Evolutionary conservation across 37 sponge, comb jelly and placozoan genomes (phyloP).

Genomic region (Oopsacas minuta): DNA sequence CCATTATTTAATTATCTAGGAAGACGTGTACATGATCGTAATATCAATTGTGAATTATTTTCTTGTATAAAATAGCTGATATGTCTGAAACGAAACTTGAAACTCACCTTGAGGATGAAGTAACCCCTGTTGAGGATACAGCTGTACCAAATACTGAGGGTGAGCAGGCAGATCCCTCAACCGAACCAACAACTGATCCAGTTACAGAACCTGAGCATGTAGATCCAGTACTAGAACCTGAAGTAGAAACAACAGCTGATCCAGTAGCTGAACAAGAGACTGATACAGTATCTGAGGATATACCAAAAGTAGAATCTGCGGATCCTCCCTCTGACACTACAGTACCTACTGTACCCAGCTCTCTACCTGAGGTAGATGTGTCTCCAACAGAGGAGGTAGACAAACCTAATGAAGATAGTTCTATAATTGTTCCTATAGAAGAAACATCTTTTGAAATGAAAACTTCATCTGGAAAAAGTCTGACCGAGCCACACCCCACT

Average conservation of each 20-base stretch:
- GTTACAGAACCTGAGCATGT: no score
- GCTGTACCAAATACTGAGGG: no score
- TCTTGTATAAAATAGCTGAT: background rate
- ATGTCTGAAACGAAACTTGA: background rate
- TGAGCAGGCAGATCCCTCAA: no score
- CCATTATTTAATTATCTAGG: background rate
- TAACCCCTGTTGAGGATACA: no score
- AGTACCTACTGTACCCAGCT: background rate
- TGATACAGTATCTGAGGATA: background rate
- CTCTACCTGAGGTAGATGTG: background rate
- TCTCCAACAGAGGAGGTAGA: background rate
- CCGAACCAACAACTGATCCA: no score
- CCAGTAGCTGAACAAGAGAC: background rate
- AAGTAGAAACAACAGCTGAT: background rate
- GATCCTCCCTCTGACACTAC: background rate
- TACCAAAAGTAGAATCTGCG: background rate
- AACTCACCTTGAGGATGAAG: no score
- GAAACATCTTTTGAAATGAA: no score
- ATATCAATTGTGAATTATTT: background rate
- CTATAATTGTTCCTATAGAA: background rate
- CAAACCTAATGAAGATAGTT: background rate
- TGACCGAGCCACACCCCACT: background rate
- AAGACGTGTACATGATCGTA: no score
- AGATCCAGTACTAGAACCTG: background rate
- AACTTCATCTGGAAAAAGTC: no score